phyloP scores from a whole-genome alignment of 2,888 invertebrate species.

The Encarsia formosa region DNA sequence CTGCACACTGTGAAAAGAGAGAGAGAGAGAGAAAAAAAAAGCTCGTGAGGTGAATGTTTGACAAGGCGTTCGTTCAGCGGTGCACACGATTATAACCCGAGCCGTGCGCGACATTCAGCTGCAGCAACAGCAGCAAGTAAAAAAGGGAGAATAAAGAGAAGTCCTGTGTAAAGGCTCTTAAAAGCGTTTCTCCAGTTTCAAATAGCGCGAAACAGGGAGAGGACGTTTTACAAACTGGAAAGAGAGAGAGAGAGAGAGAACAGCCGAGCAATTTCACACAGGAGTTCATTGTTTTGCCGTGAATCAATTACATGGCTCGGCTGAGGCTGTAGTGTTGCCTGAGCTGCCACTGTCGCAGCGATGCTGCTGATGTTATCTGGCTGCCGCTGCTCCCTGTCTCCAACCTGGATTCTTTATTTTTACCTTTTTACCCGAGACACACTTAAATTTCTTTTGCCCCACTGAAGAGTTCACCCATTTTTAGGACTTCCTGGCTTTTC shows the following conservation, averaged over 20 bases:
- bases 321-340: slow-evolving; percentile 31
- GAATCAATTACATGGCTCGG: slow-evolving; percentile 48
- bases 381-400: slow-evolving; percentile 8
- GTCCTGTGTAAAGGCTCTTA: slow-evolving; percentile 1
- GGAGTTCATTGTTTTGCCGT: slow-evolving; percentile 46
- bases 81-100: too few relatives aligned
- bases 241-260: slow-evolving; percentile 7
- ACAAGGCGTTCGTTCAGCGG: too few relatives aligned
- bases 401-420: too few relatives aligned
- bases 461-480: too few relatives aligned
- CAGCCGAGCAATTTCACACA: slow-evolving; percentile 35
- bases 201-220: slow-evolving; percentile 11
- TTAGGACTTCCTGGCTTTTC: too few relatives aligned
- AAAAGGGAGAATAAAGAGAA: not conserved
- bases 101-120: too few relatives aligned
- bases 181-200: slow-evolving; percentile 21
- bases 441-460: not conserved
- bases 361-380: slow-evolving; percentile 41
- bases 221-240: not conserved
- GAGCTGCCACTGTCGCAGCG: slow-evolving; percentile 8
- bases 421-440: slow-evolving; percentile 1
- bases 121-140: not conserved
- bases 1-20: not conserved
- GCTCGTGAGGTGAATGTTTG: too few relatives aligned
- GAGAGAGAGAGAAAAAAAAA: not conserved